Conservation (phyloP, 2,888 invertebrate species). For the Synergus itoensis region DNA sequence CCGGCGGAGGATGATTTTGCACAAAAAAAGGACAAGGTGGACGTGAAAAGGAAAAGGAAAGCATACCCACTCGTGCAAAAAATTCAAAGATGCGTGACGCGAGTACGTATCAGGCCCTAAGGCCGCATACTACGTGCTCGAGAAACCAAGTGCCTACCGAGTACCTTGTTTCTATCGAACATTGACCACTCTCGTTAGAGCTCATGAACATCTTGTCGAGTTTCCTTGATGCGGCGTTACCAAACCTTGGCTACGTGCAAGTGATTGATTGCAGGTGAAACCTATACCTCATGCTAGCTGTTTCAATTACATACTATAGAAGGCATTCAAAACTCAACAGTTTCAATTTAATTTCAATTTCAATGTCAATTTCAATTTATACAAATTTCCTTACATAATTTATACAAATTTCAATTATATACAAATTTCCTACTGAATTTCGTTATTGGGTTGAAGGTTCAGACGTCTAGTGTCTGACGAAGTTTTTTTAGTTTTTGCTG, state of each 20-base stretch:
- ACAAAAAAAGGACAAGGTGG: slow-evolving; percentile 42
- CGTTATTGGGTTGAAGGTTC: no score
- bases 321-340: not conserved
- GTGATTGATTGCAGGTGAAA: not conserved
- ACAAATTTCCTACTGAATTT: no score
- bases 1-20: slow-evolving; percentile 28
- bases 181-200: slow-evolving; percentile 58
- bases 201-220: slow-evolving; percentile 50
- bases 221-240: not conserved
- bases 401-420: no score
- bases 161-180: slow-evolving; percentile 50
- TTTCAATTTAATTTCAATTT: not conserved
- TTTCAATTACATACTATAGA: not conserved
- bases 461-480: no score
- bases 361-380: no score
- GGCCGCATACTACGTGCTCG: slow-evolving; percentile 64
- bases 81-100: slow-evolving; percentile 64
- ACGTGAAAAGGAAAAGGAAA: slow-evolving; percentile 46
- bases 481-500: no score
- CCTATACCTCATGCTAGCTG: not conserved
- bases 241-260: not conserved
- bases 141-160: slow-evolving; percentile 62
- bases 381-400: no score
- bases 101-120: slow-evolving; percentile 66
- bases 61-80: slow-evolving; percentile 57